Conservation (phyloP, 2,113 vertebrate species). For the Eonycteris spelaea region DNA sequence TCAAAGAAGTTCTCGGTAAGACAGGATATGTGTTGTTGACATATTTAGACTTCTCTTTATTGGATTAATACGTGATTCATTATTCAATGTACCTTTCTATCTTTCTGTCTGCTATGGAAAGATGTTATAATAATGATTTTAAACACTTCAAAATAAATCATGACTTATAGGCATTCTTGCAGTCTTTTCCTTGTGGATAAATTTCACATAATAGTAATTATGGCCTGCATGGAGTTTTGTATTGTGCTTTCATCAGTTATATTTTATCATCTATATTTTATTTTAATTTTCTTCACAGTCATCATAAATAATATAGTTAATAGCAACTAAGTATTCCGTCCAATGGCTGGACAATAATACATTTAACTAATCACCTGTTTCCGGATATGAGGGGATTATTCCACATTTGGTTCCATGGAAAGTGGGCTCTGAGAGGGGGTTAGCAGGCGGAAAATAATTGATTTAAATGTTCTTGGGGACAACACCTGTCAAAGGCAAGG, state of each 20-base stretch:
- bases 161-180: background rate
- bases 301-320: background rate
- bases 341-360: background rate
- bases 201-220: background rate
- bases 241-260: background rate
- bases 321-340: background rate
- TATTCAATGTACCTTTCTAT: background rate
- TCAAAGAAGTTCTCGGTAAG: background rate
- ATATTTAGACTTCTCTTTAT: background rate
- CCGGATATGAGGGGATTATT: background rate
- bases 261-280: background rate
- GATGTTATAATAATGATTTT: background rate
- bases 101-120: background rate
- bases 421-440: background rate
- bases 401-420: background rate
- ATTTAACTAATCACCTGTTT: background rate
- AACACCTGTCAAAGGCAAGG: background rate
- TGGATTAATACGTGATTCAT: background rate
- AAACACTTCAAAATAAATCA: background rate
- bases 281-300: background rate
- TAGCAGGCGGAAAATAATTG: background rate
- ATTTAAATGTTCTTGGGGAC: background rate
- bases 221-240: background rate
- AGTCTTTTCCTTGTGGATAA: background rate
- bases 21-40: accelerated